phyloP scores from a whole-genome alignment of 2,797 vertebrate species.

The Gastrophryne carolinensis region DNA sequence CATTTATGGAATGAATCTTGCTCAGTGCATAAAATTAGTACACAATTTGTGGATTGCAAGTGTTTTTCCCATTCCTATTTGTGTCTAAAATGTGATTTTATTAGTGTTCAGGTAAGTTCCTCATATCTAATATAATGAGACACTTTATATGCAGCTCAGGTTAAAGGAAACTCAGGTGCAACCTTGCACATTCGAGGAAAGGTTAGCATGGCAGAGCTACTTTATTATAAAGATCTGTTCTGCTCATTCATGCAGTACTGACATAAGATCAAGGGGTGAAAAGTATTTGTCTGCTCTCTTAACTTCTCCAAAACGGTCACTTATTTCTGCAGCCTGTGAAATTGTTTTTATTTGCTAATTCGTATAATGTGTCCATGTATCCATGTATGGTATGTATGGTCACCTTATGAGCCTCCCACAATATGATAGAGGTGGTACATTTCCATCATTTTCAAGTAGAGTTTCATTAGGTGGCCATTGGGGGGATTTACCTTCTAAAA shows the following conservation, averaged over 20 bases:
- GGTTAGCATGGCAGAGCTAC: constrained; percentile 46
- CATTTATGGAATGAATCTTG: no score
- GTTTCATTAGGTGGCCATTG: no score
- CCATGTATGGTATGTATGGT: no score
- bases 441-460: no score
- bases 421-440: no score
- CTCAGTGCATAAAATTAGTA: no score
- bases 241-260: constrained; percentile 43
- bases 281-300: constrained; percentile 19
- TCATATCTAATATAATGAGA: constrained; percentile 29
- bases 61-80: neutral
- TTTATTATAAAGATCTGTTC: constrained; percentile 47
- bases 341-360: no score
- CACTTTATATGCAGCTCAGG: constrained; percentile 5
- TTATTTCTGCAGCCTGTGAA: constrained; percentile 36
- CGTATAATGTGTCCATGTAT: no score
- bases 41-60: no score
- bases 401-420: no score
- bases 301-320: constrained; percentile 38
- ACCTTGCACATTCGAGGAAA: constrained; percentile 38
- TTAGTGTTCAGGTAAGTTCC: neutral
- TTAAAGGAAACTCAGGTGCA: constrained; percentile 25
- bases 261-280: constrained; percentile 38
- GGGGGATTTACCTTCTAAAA: no score
- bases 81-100: neutral